These are phyloP conservation scores for Dorcus parallelipipedus DNA, from an alignment of 2,888 invertebrate genomes.

Conservation along the genomic window DNA sequence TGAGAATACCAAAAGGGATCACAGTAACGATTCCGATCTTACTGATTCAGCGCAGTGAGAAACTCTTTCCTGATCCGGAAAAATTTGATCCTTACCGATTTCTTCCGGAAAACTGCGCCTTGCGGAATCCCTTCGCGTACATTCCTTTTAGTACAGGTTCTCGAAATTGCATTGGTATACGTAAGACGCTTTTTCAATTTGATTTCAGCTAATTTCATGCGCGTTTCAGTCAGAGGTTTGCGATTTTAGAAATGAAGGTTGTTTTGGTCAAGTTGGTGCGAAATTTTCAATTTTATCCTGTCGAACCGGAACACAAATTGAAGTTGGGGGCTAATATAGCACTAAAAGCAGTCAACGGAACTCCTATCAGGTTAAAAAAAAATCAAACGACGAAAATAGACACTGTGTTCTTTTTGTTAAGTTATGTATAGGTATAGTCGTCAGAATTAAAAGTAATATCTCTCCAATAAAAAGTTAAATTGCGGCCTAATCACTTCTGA, in stretches of 20 bases:
- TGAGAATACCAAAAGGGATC: constrained; percentile 11
- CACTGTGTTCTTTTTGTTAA: too few species aligned
- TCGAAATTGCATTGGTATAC: constrained; percentile 41
- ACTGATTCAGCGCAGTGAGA: constrained; percentile 45
- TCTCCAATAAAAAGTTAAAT: too few species aligned
- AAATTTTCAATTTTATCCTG: constrained; percentile 12
- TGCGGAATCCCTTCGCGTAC: constrained; percentile 39
- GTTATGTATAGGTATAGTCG: too few species aligned
- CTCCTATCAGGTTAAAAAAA: constrained; percentile 1
- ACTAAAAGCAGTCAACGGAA: constrained; percentile 12
- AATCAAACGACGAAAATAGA: too few species aligned
- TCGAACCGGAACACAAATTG: constrained; percentile 6
- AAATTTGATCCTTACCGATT: constrained; percentile 43
- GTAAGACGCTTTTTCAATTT: not conserved
- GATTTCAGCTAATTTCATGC: not conserved
- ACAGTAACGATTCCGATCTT: constrained; percentile 2
- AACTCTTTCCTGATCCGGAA: constrained; percentile 38
- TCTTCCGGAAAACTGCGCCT: constrained; percentile 35
- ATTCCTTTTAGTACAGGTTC: constrained; percentile 40
- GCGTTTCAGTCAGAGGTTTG: constrained; percentile 14
- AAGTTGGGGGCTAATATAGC: not conserved
- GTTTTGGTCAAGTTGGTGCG: constrained; percentile 9
- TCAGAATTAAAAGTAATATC: too few species aligned
- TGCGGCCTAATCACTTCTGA: too few species aligned
- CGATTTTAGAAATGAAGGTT: constrained; percentile 16